phyloP scores from a whole-genome alignment of 2,888 invertebrate species.

The Unio delphinus region DNA sequence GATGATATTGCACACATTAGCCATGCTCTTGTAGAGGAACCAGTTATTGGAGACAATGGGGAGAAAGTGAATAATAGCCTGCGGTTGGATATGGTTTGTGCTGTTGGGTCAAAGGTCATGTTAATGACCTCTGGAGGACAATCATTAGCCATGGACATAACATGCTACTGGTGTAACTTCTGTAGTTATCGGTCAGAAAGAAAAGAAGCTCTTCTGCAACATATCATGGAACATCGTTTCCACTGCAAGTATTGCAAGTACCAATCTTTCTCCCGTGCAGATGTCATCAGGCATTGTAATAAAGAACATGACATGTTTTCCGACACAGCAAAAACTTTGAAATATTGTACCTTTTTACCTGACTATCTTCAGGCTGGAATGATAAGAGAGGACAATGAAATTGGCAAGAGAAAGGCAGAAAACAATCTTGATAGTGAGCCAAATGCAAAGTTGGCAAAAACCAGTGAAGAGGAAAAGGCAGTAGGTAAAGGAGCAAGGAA shows the following conservation, averaged over 20 bases:
- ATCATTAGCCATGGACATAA: constrained; percentile 45
- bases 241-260: constrained; percentile 57
- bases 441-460: constrained; percentile 5
- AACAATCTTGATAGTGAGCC: constrained; percentile 5
- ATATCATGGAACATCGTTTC: constrained; percentile 59
- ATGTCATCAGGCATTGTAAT: constrained; percentile 52
- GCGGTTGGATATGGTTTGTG: constrained; percentile 55
- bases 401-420: constrained; percentile 11
- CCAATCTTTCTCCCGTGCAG: constrained; percentile 59
- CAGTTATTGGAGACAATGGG: constrained; percentile 32
- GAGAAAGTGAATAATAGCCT: constrained; percentile 34
- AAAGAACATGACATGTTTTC: constrained; percentile 46
- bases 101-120: constrained; percentile 46
- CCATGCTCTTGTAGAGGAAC: constrained; percentile 45
- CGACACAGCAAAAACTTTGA: constrained; percentile 39
- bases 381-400: constrained; percentile 6
- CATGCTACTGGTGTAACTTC: constrained; percentile 62
- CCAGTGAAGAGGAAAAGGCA: constrained; percentile 5
- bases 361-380: constrained; percentile 38
- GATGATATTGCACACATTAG: constrained; percentile 38
- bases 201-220: constrained; percentile 46
- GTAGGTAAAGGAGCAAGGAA: constrained; percentile 4
- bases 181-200: constrained; percentile 51
- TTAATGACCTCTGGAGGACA: constrained; percentile 38
- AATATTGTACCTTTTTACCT: constrained; percentile 52